Evolutionary conservation across 2,888 invertebrate species (phyloP), one percentile per base, ranked within the genome.

Genomic region (Drosophila nigritarsus): DNA sequence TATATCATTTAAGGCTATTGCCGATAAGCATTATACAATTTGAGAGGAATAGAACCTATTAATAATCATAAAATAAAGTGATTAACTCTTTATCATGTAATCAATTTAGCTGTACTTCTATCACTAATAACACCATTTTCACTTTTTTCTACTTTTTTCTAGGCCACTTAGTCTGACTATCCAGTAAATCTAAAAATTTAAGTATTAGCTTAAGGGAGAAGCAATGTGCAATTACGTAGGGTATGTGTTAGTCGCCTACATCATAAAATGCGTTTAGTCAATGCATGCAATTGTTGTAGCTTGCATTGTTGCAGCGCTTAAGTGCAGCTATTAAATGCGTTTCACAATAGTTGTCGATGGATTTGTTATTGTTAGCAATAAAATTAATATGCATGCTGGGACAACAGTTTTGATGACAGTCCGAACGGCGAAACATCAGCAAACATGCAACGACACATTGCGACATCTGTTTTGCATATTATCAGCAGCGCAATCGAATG

Each of bases 291-390:
- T 69, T 59, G 65, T 66, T 72, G 63, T 63, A 54, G 58, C 54
- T 56, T 63, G 72, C 80, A 66, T 72, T 75, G 64, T 80, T 73
- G 78, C 56, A 73, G 60, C 49, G 32, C 78, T 77, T 83, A 73
- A 84, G 85, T 73, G 62, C 75, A 65, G 58, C 87, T 76, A 85
- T 88, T 85, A 85, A 85, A 86, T 82, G 82, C 82, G 69, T 81
- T 77, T 74, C 73, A 84, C 84, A 87, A 80, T 84, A 74, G 79
- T 78, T 87, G 89, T 81, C 89, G 80, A 89, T 87, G 85, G 80
- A 89, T 87, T 82, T 84, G 85, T 87, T 83, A 86, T 87, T 87
- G 87, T 87, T 80, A 80, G 86, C 86, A 84, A 85, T 88, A 83
- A 85, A 88, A 88, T 88, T 88, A 85, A 85, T 85, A 85, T 85